Conservation (phyloP, 2,797 vertebrate genomes). For the Pseudopleuronectes americanus region DNA sequence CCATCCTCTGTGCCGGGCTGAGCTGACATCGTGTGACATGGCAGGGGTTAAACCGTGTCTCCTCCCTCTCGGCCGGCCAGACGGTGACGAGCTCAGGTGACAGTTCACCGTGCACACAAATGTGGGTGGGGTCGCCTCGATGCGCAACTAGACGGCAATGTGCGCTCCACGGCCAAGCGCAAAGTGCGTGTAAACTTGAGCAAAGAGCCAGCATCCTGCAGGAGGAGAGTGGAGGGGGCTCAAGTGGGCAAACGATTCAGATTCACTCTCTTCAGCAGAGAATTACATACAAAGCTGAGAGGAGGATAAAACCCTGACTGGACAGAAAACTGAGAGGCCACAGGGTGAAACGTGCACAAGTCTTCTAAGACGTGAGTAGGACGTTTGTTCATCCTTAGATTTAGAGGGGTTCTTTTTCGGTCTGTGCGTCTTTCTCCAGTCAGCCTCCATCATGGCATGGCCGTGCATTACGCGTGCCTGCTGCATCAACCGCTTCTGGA, state of each 20-base stretch:
- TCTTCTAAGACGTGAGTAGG: conserved; percentile 65
- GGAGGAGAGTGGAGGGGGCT: conserved; percentile 20
- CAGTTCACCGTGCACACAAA: conserved; percentile 70
- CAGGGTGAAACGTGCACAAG: conserved; percentile 21
- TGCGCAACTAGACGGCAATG: conserved; percentile 73
- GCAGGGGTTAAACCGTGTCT: conserved; percentile 71
- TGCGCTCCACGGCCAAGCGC: conserved; percentile 30
- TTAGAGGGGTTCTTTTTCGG: background rate
- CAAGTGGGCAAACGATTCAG: conserved; percentile 17
- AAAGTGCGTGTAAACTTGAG: conserved; percentile 63
- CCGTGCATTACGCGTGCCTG: conserved; percentile 98
- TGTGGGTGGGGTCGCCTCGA: conserved; percentile 83
- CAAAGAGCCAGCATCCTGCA: conserved; percentile 44
- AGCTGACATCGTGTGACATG: background rate
- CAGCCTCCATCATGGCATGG: conserved; percentile 90
- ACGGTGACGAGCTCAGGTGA: conserved; percentile 85
- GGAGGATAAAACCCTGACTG: conserved; percentile 47
- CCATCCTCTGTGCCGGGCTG: background rate
- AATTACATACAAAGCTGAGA: conserved; percentile 17
- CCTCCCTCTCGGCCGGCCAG: conserved; percentile 62
- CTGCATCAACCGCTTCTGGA: conserved; percentile 99
- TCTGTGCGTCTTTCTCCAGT: conserved; percentile 4
- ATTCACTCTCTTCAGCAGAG: conserved; percentile 1
- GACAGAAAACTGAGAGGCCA: conserved; percentile 36
- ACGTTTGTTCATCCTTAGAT: conserved; percentile 18